These are phyloP conservation scores for Drosophila pseudotalamancana DNA, from an alignment of 2,888 invertebrate species.

Conservation along the genomic window DNA sequence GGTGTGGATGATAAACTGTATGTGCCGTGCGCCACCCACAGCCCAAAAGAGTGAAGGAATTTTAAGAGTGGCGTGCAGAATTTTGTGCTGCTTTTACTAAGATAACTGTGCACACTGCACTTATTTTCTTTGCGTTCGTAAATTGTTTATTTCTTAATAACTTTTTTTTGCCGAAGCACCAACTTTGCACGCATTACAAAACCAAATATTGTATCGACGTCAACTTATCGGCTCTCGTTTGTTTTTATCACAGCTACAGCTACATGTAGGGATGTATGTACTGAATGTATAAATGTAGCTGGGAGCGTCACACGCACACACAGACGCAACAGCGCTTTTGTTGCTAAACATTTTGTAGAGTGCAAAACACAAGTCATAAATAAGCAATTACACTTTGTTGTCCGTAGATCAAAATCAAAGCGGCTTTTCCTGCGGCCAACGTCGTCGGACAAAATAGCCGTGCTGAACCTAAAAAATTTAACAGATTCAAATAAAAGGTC, in stretches of 20 bases:
- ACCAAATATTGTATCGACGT: constrained; percentile 30
- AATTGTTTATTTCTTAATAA: constrained; percentile 23
- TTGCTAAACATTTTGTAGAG: constrained; percentile 11
- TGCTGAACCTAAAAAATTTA: constrained; percentile 12
- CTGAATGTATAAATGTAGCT: not conserved
- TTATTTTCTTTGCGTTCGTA: constrained; percentile 1
- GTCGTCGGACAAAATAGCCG: constrained; percentile 16
- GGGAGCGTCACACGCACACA: constrained; percentile 10
- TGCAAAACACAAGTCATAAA: constrained; percentile 19
- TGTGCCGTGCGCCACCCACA: constrained; percentile 36
- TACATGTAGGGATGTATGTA: constrained; percentile 10
- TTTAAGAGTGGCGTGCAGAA: constrained; percentile 40
- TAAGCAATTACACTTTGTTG: constrained; percentile 37
- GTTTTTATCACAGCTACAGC: constrained; percentile 46
- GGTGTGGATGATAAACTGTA: constrained; percentile 30
- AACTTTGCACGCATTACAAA: constrained; percentile 56
- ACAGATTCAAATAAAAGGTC: constrained; percentile 14
- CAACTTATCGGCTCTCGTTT: constrained; percentile 36
- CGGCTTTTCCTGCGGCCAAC: constrained; percentile 46
- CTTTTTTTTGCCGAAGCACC: constrained; percentile 6
- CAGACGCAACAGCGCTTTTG: constrained; percentile 6
- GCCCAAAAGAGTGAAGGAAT: constrained; percentile 37
- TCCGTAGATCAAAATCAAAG: constrained; percentile 39
- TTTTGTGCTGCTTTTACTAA: constrained; percentile 12
- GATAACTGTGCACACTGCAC: constrained; percentile 20